Percentiles rank a stretch among this genome's conserved stretches.
phyloP scores from a whole-genome alignment of 2,888 invertebrate species.

The Epinotia brunnichana region DNA sequence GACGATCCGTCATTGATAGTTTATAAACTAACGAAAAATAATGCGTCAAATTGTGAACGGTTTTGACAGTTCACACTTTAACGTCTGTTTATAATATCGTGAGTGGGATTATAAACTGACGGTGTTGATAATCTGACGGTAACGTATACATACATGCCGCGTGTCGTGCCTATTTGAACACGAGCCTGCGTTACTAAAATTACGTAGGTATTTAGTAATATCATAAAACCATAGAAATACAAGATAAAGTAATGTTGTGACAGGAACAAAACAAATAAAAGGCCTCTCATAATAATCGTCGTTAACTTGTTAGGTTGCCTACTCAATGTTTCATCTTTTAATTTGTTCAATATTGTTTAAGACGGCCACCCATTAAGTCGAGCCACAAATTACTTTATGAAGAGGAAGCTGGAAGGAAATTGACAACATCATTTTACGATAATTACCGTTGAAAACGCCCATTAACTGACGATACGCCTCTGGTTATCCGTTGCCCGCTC shows the following conservation, averaged over 20 bases:
- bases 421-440: constrained; percentile 67
- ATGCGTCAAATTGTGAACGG: no score
- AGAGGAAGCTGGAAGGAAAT: constrained; percentile 51
- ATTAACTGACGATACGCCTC: constrained; percentile 62
- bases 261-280: neutral
- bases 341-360: constrained; percentile 44
- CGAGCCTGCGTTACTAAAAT: no score
- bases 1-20: no score
- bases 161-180: neutral
- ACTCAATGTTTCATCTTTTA: constrained; percentile 40
- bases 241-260: neutral
- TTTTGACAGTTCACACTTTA: no score
- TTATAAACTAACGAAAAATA: no score
- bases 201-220: neutral
- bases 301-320: constrained; percentile 28
- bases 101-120: no score
- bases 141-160: no score
- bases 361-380: constrained; percentile 54
- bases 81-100: no score
- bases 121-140: no score
- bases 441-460: constrained; percentile 65
- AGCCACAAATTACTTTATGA: constrained; percentile 56
- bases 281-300: neutral
- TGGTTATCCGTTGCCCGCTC: constrained; percentile 56
- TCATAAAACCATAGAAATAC: neutral